A percentile compares a stretch with the other conserved stretches of the same genome.
Conservation (phyloP, 2,113 vertebrate genomes). For the Otolemur garnettii region DNA sequence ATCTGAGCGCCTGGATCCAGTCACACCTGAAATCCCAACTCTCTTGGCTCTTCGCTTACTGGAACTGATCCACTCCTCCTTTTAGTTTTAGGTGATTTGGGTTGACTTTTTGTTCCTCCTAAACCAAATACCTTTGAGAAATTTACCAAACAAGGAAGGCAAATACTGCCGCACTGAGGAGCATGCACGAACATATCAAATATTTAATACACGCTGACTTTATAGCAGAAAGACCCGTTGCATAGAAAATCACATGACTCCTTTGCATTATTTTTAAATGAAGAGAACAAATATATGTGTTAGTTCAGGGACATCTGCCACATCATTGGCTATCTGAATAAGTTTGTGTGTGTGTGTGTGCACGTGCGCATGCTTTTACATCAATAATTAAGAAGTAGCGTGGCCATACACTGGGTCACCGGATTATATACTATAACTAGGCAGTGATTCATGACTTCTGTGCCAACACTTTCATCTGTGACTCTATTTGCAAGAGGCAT, state of each 20-base stretch:
- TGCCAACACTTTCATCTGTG: not conserved
- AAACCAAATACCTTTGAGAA: not conserved
- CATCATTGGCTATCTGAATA: not conserved
- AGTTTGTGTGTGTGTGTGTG: not conserved
- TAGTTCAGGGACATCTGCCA: not conserved
- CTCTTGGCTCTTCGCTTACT: not conserved
- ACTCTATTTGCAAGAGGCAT: not conserved
- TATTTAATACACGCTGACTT: not conserved
- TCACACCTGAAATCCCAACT: accelerated
- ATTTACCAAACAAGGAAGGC: not conserved
- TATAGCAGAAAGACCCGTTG: not conserved
- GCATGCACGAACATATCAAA: not conserved
- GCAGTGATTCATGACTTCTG: not conserved
- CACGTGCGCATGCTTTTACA: not conserved
- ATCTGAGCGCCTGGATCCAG: not conserved
- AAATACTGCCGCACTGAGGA: not conserved
- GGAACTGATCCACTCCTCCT: not conserved
- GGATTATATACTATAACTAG: not conserved
- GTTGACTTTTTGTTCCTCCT: not conserved
- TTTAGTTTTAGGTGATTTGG: not conserved
- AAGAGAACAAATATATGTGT: not conserved
- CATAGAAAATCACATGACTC: not conserved
- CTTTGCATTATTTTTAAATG: not conserved
- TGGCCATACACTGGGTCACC: not conserved
- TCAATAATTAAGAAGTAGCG: not conserved